Evolutionary conservation across 2,888 invertebrate genomes (phyloP), one percentile per base, ranked within the genome.

Genomic region (Dendrolimus pini): DNA sequence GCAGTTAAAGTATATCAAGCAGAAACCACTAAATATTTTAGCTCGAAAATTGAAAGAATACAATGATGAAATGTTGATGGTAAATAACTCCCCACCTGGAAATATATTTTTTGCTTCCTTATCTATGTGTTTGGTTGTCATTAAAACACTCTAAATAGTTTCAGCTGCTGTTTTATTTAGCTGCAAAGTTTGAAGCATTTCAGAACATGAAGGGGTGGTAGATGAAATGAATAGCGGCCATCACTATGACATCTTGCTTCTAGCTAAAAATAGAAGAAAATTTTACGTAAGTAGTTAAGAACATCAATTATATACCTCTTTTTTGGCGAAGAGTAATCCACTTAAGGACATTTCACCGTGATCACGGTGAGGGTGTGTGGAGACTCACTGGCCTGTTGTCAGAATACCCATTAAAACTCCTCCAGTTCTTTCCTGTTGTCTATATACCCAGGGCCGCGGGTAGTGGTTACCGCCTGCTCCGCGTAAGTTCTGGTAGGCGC

Each of bases 201-300:
- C 8, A 86, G 64, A 12, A 72, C 59, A 52, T 73, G 59, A 13
- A 89, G 71, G 7, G 87, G 58, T 56, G 89, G 89, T 42, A 88
- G 64, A 63, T 83, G 78, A 60, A 89, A 82, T 0, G 80, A 71
- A 61, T 85, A 86, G 41, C 69, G 75, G 0, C 84, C 83, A 47
- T 85, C 78, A 7, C 71, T 66, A 14, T 79, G 71, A 7, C 62
- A 66, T 59, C 71, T 76, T n/a, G 77, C 81, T 70, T 86, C 83
- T 58, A 88, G 62, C 88, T 89, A 70, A 63, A 83, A 82, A 59
- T 57, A 47, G 60, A 65, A 59, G 41, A 12, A 47, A 47, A 9
- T 47, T 10, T 9, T 47, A 47, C 30, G 6, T 30, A 30, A 30
- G 30, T 6, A 30, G 3, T 30, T 30, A 30, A 30, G 30, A 30